A percentile compares a stretch with the other conserved stretches of the same genome.
Evolutionary conservation across 92 coral and sea anemone genomes (phyloP).

Genomic region (Palythoa grandiflora): DNA sequence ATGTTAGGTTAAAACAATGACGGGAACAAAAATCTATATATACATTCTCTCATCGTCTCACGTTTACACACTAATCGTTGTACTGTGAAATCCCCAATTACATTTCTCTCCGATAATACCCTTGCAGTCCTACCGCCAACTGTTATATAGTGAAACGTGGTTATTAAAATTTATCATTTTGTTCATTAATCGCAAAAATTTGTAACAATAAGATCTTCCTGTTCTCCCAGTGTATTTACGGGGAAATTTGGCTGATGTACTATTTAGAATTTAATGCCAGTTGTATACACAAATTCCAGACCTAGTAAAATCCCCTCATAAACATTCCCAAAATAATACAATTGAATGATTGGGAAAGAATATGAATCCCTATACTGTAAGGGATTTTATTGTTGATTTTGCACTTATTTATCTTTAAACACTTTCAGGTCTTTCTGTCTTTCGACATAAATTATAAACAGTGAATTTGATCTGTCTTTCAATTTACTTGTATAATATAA

Average conservation of each 20-base stretch:
- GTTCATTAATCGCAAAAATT: neutral
- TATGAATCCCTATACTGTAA: neutral
- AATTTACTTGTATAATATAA: too few relatives aligned
- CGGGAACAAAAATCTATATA: too few relatives aligned
- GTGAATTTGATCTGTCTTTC: too few relatives aligned
- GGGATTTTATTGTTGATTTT: neutral
- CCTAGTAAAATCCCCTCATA: neutral
- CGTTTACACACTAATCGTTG: too few relatives aligned
- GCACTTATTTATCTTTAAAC: too few relatives aligned
- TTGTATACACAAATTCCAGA: neutral
- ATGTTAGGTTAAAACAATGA: too few relatives aligned
- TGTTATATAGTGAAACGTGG: neutral
- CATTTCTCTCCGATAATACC: neutral
- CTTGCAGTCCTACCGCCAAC: neutral
- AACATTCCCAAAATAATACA: neutral
- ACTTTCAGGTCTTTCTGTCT: too few relatives aligned
- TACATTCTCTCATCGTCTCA: too few relatives aligned
- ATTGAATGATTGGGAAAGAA: neutral
- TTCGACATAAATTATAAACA: too few relatives aligned
- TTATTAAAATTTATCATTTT: neutral
- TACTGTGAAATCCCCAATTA: too few relatives aligned
- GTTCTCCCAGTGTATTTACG: neutral
- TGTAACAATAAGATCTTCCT: neutral
- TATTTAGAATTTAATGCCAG: neutral
- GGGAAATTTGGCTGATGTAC: neutral